phyloP scores from a whole-genome alignment of 2,797 vertebrate genomes.

The Lagorchestes hirsutus region DNA sequence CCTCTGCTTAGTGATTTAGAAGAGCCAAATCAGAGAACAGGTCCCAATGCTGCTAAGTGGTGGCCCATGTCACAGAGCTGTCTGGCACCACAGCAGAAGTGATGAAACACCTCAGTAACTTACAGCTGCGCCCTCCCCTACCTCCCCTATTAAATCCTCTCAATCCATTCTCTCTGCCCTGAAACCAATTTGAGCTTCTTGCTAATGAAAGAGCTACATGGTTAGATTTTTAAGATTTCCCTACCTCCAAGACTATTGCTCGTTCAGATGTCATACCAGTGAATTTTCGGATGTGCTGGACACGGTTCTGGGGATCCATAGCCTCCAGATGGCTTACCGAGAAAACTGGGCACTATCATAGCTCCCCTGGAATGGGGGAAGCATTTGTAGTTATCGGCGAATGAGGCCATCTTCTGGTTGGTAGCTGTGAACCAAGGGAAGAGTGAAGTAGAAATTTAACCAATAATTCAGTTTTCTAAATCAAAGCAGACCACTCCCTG shows the following conservation, averaged over 20 bases:
- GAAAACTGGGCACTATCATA: neutral
- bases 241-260: neutral
- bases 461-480: neutral
- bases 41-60: neutral
- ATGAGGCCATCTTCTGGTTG: neutral
- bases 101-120: neutral
- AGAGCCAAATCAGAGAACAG: neutral
- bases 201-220: neutral
- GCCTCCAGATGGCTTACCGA: neutral
- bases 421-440: neutral
- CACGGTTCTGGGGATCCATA: neutral
- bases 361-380: neutral
- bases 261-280: neutral
- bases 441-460: neutral
- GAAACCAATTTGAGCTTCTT: neutral
- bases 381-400: neutral
- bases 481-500: neutral
- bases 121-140: neutral
- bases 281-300: neutral
- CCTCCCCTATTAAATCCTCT: neutral
- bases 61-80: neutral
- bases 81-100: neutral
- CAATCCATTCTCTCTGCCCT: neutral
- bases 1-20: neutral
- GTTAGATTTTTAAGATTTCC: conserved; percentile 3